Base-by-base conservation (phyloP, 2,113 vertebrate species). In the Heterochromis multidens region DNA sequence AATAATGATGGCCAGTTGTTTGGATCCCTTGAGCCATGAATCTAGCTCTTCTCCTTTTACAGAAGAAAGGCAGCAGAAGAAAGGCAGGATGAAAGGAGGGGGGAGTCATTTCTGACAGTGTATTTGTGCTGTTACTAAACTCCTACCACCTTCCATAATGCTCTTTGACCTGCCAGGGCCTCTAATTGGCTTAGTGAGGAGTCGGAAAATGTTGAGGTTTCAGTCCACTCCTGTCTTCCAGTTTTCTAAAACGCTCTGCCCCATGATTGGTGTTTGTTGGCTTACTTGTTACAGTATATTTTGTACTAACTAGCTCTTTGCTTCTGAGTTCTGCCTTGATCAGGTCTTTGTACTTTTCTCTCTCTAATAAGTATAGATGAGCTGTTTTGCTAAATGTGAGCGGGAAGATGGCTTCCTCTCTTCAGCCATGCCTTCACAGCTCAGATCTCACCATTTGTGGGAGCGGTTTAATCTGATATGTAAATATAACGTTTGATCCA, bases 401-500 rank as follows among this genome's bases (percentile, higher is more conserved):
- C 95, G 94, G 96, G 96, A 79, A 85, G 89, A 97, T 96, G 96
- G 95, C 96, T 96, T 96, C 95, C 94, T 96, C 97, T 98, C 97
- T 97, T 98, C 98, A 98, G 90, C 81, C 27, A 52, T 95, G 88
- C 63, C 94, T 95, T 96, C 94, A 94, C 95, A 94, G 94, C 95
- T 97, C 97, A 97, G 96, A 97, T 97, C 97, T 97, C 92, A 93
- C 95, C 94, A 93, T 97, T 97, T 96, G 83, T 91, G 96, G 96
- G 96, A 97, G 96, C 96, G 95, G 96, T 97, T 96, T 97, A 97
- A 98, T 98, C 97, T 96, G 97, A 97, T 97, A 99, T 98, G 98
- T 97, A 99, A 99, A 99, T 99, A 97, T 94, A 95, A 92, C 92
- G 95, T 96, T 97, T 97, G 97, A 96, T 97, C 97, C 96, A 96